Evolutionary conservation across 2,797 vertebrate species (phyloP).

Genomic region (Sorex maritimensis): DNA sequence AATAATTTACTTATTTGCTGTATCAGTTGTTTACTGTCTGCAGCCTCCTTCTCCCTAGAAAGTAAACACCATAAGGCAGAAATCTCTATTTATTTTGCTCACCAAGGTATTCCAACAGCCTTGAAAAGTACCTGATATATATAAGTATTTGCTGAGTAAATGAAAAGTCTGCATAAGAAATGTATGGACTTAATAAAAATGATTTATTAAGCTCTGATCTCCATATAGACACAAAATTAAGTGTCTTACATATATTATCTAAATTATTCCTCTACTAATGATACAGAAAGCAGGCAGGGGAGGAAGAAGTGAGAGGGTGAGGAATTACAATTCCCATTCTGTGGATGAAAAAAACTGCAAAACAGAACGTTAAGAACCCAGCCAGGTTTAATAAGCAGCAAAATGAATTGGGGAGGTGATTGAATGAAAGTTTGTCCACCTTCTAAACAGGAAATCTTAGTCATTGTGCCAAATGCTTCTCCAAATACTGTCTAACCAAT

Average conservation of each 20-base stretch:
- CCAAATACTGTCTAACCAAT: background rate
- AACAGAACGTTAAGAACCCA: constrained; percentile 1
- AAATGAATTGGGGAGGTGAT: background rate
- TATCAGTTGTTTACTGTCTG: background rate
- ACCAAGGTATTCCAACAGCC: background rate
- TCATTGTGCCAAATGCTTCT: background rate
- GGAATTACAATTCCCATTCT: constrained; percentile 1
- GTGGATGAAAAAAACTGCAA: constrained; percentile 54
- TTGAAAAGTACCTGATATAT: background rate
- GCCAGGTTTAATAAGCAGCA: background rate
- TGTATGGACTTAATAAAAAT: background rate
- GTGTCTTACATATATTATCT: background rate
- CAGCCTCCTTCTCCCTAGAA: background rate
- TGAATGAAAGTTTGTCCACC: background rate
- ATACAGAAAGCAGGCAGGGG: background rate
- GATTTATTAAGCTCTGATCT: background rate
- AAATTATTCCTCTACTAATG: constrained; percentile 25
- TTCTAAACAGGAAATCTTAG: background rate
- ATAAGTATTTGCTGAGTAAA: constrained; percentile 24
- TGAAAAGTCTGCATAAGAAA: background rate
- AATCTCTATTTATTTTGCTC: constrained; percentile 36
- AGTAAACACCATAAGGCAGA: background rate
- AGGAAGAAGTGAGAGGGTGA: background rate
- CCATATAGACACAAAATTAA: constrained; percentile 42
- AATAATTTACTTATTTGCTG: background rate